A percentile compares a stretch with the other conserved stretches of the same genome.
These are phyloP conservation scores for Pterocles gutturalis DNA, from an alignment of 2,113 vertebrate genomes.

Conservation along the genomic window DNA sequence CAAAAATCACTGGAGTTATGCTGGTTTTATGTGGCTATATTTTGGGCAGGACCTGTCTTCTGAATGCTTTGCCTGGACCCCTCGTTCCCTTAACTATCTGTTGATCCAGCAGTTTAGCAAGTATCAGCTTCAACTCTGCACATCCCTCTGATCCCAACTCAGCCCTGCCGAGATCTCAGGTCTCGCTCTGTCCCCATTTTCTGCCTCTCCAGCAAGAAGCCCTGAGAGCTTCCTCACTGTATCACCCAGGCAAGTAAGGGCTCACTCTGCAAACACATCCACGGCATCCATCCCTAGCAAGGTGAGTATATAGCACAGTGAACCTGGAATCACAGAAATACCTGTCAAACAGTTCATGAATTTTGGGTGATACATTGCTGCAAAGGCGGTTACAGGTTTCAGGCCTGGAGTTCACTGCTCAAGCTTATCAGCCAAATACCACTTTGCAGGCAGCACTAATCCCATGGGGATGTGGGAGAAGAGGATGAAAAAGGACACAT, in stretches of 20 bases:
- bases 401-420: background rate
- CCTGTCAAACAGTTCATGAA: background rate
- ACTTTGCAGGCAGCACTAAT: background rate
- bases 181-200: background rate
- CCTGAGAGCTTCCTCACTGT: background rate
- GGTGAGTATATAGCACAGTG: too few relatives aligned
- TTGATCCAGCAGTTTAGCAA: background rate
- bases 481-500: background rate
- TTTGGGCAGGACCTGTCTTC: background rate
- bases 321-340: background rate
- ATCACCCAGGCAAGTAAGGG: background rate
- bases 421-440: background rate
- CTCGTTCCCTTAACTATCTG: background rate
- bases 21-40: background rate
- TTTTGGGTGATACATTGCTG: background rate
- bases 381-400: background rate
- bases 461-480: background rate
- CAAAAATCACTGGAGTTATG: background rate
- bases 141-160: background rate
- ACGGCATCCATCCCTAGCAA: background rate
- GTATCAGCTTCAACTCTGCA: background rate
- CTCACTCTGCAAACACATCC: background rate
- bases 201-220: background rate
- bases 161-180: background rate
- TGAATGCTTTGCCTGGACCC: background rate